A percentile compares a stretch with the other conserved stretches of the same genome.
Evolutionary conservation across 2,113 vertebrate genomes (phyloP).

Genomic region (Balaeniceps rex): DNA sequence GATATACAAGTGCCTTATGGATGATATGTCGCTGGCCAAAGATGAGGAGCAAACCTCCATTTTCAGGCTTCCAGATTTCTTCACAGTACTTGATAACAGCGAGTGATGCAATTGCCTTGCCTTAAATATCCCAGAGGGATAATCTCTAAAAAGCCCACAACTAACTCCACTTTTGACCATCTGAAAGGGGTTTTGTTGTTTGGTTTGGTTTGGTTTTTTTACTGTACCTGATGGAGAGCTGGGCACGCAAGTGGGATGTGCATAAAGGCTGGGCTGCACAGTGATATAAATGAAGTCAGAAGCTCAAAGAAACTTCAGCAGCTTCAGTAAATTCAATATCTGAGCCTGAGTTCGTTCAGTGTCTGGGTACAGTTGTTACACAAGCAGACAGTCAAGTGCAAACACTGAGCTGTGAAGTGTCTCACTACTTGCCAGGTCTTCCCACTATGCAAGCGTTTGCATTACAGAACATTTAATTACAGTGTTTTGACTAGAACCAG

Average conservation of each 20-base stretch:
- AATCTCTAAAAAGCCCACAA: not conserved
- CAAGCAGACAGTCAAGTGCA: not conserved
- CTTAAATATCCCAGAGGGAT: not conserved
- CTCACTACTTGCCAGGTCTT: constrained; percentile 31
- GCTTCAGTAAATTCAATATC: not conserved
- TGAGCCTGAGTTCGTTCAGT: not conserved
- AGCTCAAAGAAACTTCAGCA: not conserved
- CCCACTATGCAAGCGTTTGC: constrained; percentile 3
- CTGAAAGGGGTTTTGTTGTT: not conserved
- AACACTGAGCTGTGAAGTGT: not conserved
- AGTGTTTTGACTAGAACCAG: constrained; percentile 54
- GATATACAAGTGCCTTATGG: not conserved
- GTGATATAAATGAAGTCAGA: not conserved
- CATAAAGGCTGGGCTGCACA: not conserved
- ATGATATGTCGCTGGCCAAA: not conserved
- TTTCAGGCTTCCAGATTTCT: not conserved
- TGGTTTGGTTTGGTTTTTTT: not conserved
- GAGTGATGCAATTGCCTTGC: not conserved
- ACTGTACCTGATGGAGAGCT: not conserved
- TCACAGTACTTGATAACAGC: not conserved
- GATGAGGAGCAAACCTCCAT: not conserved
- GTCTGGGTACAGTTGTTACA: not conserved
- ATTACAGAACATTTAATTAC: constrained; percentile 42
- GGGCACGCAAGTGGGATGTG: not conserved
- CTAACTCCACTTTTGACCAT: not conserved